These are phyloP conservation scores for Nerophis ophidion DNA, from an alignment of 2,113 vertebrate species.

Conservation along the genomic window DNA sequence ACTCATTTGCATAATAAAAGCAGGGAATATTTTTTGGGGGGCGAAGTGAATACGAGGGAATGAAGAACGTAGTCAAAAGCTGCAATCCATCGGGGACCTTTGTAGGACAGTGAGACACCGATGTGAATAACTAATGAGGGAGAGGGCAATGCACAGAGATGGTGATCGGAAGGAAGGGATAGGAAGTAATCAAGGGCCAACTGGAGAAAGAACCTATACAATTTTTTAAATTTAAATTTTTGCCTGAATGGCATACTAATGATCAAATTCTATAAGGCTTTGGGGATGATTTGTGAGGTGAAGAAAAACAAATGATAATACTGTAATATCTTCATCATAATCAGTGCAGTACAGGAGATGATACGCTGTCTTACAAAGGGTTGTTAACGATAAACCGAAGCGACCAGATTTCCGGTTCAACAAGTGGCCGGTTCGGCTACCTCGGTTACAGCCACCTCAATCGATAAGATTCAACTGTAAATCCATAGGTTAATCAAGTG, in stretches of 20 bases:
- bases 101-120: slow-evolving; percentile 24
- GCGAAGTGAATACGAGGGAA: slow-evolving; percentile 26
- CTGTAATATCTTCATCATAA: slow-evolving; percentile 1
- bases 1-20: slow-evolving; percentile 60
- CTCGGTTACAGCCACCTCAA: no score
- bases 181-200: slow-evolving; percentile 30
- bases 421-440: no score
- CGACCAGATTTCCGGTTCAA: no score
- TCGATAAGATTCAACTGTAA: no score
- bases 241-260: slow-evolving; percentile 22
- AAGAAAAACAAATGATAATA: slow-evolving; percentile 5
- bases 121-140: slow-evolving; percentile 47
- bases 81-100: slow-evolving; percentile 35
- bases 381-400: no score
- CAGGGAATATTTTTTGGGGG: slow-evolving; percentile 35
- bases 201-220: slow-evolving; percentile 10
- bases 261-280: slow-evolving; percentile 14
- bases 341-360: slow-evolving; percentile 14
- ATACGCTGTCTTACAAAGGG: no score
- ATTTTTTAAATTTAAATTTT: slow-evolving; percentile 25
- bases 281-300: slow-evolving; percentile 19
- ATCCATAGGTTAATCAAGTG: no score
- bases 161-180: slow-evolving; percentile 30
- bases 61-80: slow-evolving; percentile 31
- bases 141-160: slow-evolving; percentile 12